Percentiles rank a stretch among this genome's conserved stretches.
Evolutionary conservation across 2,113 vertebrate genomes (phyloP).

Genomic region (Lamprotornis superbus): DNA sequence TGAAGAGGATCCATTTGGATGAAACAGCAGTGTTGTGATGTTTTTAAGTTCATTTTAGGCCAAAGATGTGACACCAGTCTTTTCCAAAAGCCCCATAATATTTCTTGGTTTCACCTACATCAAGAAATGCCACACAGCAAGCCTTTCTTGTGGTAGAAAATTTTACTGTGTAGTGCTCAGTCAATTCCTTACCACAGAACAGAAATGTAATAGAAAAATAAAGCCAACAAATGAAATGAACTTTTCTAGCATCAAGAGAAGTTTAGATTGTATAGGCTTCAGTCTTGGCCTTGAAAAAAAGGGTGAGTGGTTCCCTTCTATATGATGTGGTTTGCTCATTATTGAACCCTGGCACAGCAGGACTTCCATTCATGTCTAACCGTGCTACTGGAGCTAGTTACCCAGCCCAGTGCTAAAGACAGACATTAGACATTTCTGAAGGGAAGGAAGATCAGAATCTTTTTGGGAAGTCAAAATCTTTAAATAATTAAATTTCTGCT

Average conservation of each 20-base stretch:
- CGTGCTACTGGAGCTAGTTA: not conserved
- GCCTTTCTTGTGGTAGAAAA: constrained; percentile 39
- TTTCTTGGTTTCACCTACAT: constrained; percentile 59
- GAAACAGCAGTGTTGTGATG: not conserved
- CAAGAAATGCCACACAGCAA: constrained; percentile 51
- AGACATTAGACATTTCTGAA: not conserved
- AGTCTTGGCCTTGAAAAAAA: not conserved
- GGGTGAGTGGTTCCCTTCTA: not conserved
- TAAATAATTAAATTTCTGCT: not conserved
- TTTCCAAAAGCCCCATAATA: constrained; percentile 32
- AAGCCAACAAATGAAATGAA: not conserved
- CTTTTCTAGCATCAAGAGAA: constrained; percentile 8
- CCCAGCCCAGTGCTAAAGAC: not conserved
- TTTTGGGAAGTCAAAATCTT: not conserved
- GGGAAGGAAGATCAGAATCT: not conserved
- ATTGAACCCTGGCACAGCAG: not conserved
- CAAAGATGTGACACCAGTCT: constrained; percentile 34
- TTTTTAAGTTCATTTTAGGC: constrained; percentile 36
- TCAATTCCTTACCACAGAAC: constrained; percentile 20
- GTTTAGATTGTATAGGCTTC: not conserved
- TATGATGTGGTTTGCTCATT: not conserved
- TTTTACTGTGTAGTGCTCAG: not conserved
- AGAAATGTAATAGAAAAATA: not conserved
- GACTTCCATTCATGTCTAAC: not conserved
- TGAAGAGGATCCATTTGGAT: not conserved